Conservation (phyloP, 2,888 invertebrate genomes). For the Strigamia crassipes region DNA sequence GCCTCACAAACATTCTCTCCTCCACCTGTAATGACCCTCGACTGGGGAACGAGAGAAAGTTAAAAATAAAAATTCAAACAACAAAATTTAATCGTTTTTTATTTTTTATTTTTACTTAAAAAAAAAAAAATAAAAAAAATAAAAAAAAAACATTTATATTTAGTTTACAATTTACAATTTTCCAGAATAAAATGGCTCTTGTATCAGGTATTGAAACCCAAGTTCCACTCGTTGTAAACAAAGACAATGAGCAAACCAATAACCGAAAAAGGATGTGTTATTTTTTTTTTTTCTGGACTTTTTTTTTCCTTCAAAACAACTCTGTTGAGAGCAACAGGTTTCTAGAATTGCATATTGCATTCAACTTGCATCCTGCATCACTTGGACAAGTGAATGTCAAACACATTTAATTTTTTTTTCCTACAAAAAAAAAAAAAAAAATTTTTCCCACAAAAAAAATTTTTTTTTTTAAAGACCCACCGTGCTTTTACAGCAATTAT, state of each 20-base stretch:
- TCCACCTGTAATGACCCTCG: background rate
- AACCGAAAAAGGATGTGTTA: background rate
- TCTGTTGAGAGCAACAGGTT: background rate
- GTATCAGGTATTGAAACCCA: background rate
- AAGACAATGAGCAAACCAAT: background rate
- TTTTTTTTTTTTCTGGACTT: background rate
- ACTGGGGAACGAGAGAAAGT: background rate
- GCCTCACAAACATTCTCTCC: background rate
- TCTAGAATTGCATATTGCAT: background rate
- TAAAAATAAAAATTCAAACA: background rate
- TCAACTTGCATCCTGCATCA: background rate
- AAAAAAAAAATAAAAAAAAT: too few relatives aligned
- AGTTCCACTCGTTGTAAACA: background rate
- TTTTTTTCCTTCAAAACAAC: background rate
- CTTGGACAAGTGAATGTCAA: background rate
- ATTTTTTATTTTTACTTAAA: too few relatives aligned
- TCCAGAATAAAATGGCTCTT: too few relatives aligned
- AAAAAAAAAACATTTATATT: background rate
- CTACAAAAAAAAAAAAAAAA: too few relatives aligned
- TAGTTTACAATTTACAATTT: too few relatives aligned
- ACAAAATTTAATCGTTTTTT: background rate
- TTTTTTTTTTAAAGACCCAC: too few relatives aligned
- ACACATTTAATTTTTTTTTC: background rate
- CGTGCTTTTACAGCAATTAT: too few relatives aligned
- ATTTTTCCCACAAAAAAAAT: background rate